phyloP scores from a whole-genome alignment of 2,888 invertebrate species.

The Pocota personata region DNA sequence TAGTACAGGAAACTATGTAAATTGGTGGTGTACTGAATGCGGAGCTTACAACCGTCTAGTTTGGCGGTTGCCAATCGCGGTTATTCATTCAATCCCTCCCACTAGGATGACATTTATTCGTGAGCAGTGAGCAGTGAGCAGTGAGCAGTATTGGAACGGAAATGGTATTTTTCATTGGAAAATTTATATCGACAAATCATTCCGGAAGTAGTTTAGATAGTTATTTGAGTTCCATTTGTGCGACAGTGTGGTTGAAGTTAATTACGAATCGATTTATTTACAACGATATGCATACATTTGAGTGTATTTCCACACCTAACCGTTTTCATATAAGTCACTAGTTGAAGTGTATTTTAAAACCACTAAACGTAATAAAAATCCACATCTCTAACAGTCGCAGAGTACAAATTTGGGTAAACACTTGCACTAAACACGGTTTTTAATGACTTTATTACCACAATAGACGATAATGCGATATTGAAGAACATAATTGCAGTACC shows the following conservation, averaged over 20 bases:
- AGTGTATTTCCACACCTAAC: no score
- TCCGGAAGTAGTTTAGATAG: conserved; percentile 4
- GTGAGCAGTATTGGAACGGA: neutral
- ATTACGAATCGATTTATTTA: conserved; percentile 20
- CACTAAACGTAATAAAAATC: neutral
- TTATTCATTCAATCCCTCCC: neutral
- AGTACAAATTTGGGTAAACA: neutral
- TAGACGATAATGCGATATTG: conserved; percentile 29
- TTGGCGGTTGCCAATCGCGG: conserved; percentile 14
- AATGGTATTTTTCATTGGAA: conserved; percentile 22
- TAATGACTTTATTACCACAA: conserved; percentile 47
- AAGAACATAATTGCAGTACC: conserved; percentile 17
- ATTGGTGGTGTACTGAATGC: conserved; percentile 25
- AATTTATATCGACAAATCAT: conserved; percentile 17
- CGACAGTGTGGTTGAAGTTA: conserved; percentile 14
- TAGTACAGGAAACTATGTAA: conserved; percentile 27
- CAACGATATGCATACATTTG: no score
- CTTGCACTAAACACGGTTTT: neutral
- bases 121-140: no score
- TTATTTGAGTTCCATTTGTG: neutral
- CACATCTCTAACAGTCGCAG: neutral
- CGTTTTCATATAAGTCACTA: neutral
- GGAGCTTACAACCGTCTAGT: conserved; percentile 4
- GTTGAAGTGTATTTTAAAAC: neutral
- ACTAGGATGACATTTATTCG: neutral